Percentiles rank a stretch among this genome's conserved stretches.
phyloP scores from a whole-genome alignment of 2,888 invertebrate genomes.

The Oligia strigilis region DNA sequence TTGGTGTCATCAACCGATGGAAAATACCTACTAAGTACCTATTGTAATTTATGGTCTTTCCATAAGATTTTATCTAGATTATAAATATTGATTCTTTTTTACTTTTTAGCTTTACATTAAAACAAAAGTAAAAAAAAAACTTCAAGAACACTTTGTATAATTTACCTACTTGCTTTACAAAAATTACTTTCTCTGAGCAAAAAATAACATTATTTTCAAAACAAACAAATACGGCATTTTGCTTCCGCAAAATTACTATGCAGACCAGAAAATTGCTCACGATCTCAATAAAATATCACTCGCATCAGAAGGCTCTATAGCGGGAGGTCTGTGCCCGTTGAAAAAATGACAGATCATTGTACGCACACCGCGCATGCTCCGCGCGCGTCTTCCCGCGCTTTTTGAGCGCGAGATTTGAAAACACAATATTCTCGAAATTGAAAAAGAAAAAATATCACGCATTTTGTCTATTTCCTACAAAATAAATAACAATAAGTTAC shows the following conservation, averaged over 20 bases:
- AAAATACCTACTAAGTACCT: neutral
- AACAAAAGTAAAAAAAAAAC: neutral
- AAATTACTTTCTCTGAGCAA: constrained; percentile 17
- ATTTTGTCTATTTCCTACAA: neutral
- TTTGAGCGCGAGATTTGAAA: constrained; percentile 76
- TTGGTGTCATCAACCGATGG: neutral
- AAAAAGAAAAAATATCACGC: neutral
- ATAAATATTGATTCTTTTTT: neutral
- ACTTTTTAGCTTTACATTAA: neutral
- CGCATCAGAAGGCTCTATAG: constrained; percentile 77
- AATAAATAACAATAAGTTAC: neutral
- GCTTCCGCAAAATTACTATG: constrained; percentile 71
- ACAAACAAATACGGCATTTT: constrained; percentile 45
- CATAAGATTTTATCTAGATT: neutral
- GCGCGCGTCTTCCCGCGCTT: constrained; percentile 82
- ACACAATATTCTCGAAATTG: constrained; percentile 32
- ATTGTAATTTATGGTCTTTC: neutral
- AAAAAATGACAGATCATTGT: constrained; percentile 82
- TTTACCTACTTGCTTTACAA: neutral
- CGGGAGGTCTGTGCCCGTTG: constrained; percentile 75
- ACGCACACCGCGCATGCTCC: constrained; percentile 82
- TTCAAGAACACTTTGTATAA: neutral
- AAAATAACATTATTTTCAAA: constrained; percentile 32
- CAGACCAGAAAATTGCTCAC: constrained; percentile 78
- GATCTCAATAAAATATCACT: constrained; percentile 71